Conservation (phyloP, 2,888 invertebrate species). For the Unio pictorum region DNA sequence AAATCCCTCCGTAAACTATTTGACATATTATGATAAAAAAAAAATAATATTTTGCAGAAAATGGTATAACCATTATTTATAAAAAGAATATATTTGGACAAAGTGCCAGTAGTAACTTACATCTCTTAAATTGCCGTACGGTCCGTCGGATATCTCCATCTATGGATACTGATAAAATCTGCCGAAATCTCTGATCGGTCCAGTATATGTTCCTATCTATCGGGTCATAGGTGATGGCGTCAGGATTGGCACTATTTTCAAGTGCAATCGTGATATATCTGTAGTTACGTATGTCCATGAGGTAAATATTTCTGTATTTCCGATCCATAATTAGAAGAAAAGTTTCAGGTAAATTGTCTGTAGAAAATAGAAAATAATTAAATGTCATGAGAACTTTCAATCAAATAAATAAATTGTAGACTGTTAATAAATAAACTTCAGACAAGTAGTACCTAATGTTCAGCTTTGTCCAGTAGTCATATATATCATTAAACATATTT, state of each 20-base stretch:
- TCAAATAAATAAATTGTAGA: too few species aligned
- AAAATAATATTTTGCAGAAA: too few species aligned
- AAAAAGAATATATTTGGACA: too few species aligned
- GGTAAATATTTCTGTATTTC: constrained; percentile 79
- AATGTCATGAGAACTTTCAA: too few species aligned
- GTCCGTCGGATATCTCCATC: constrained; percentile 39
- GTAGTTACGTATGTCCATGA: constrained; percentile 82
- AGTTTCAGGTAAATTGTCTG: constrained; percentile 46
- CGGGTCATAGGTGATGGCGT: constrained; percentile 89
- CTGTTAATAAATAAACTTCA: too few species aligned
- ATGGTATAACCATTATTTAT: too few species aligned
- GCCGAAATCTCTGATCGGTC: constrained; percentile 78
- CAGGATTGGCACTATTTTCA: constrained; percentile 77
- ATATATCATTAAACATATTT: too few species aligned
- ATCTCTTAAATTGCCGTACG: constrained; percentile 31
- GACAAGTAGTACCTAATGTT: too few species aligned
- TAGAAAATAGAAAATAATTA: too few species aligned
- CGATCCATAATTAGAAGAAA: constrained; percentile 60
- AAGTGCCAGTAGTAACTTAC: constrained; percentile 21
- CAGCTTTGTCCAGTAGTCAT: too few species aligned
- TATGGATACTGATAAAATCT: constrained; percentile 47
- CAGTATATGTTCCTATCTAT: constrained; percentile 82
- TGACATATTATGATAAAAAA: too few species aligned
- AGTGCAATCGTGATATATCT: constrained; percentile 46
- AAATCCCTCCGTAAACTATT: too few species aligned